Evolutionary conservation across 2,797 vertebrate genomes (phyloP), one percentile per base, ranked within the genome.

Genomic region (Setipinna tenuifilis): DNA sequence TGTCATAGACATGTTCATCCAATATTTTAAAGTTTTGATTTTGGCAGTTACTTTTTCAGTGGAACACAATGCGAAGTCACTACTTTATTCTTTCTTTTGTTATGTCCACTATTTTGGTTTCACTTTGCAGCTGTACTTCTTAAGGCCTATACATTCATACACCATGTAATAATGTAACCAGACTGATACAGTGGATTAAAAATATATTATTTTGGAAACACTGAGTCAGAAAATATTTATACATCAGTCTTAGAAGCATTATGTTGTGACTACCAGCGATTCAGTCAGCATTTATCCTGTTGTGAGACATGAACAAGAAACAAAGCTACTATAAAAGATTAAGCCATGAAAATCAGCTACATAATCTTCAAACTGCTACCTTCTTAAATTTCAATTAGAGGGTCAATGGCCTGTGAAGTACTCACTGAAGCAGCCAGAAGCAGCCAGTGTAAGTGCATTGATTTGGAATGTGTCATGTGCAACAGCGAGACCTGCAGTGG

Each of bases 391-490:
- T 97, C 96, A 97, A 97, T 98, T 96, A 97, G 93, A 91, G 88
- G 94, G 96, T 96, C 96, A 96, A 96, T 97, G 94, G 95, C 93
- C 94, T 93, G 95, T 94, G 93, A 93, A 94, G 94, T 95, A 94
- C 96, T 97, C 95, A 95, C 96, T 96, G 95, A 95, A 92, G 94
- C 95, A 91, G 92, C 93, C 90, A 91, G 94, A 96, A 95, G 95
- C 94, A 95, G 96, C 94, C 96, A 93, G 95, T 95, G 94, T 95
- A 96, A 96, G 95, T 90, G 94, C 96, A 98, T 96, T 96, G 97
- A 98, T 97, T 96, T 44, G 91, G 95, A 95, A 94, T 94, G 95
- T 96, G 97, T 96, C 97, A 95, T 96, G 96, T 96, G 96, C 93
- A 94, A 94, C 95, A 93, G 95, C 83, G 90, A 85, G 82, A 61